A percentile compares a stretch with the other conserved stretches of the same genome.
Evolutionary conservation across 1,140 invertebrate species (phyloP).

Genomic region (Drosophila saltans): DNA sequence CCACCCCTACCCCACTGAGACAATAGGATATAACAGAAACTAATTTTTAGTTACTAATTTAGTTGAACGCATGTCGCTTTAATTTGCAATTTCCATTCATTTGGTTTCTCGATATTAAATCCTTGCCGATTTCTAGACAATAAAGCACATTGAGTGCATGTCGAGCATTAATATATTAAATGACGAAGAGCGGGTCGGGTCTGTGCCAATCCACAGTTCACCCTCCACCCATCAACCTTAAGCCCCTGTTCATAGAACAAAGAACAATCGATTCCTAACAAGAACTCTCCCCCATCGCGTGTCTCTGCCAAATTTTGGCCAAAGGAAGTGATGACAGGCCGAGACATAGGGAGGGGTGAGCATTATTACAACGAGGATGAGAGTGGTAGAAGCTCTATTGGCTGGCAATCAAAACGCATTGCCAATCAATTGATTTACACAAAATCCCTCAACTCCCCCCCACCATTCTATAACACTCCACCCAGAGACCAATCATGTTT

Average conservation of each 20-base stretch:
- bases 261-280: constrained; percentile 13
- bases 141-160: constrained; percentile 68
- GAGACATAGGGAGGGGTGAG: not conserved
- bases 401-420: constrained; percentile 77
- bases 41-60: too few relatives aligned
- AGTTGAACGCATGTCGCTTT: constrained; percentile 43
- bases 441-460: constrained; percentile 23
- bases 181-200: constrained; percentile 16
- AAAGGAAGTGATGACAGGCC: constrained; percentile 6
- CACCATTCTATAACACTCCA: not conserved
- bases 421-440: constrained; percentile 78
- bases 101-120: constrained; percentile 29
- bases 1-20: not conserved
- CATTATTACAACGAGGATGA: too few relatives aligned
- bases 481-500: constrained; percentile 41
- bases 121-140: constrained; percentile 50
- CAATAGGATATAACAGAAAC: not conserved
- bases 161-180: constrained; percentile 67
- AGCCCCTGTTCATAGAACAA: constrained; percentile 5
- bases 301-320: constrained; percentile 51
- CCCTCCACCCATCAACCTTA: constrained; percentile 10
- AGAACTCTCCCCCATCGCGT: constrained; percentile 45
- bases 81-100: constrained; percentile 62
- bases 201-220: not conserved
- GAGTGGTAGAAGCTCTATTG: constrained; percentile 4